phyloP scores from a whole-genome alignment of 2,113 vertebrate genomes.

The Microcebus jonahi region DNA sequence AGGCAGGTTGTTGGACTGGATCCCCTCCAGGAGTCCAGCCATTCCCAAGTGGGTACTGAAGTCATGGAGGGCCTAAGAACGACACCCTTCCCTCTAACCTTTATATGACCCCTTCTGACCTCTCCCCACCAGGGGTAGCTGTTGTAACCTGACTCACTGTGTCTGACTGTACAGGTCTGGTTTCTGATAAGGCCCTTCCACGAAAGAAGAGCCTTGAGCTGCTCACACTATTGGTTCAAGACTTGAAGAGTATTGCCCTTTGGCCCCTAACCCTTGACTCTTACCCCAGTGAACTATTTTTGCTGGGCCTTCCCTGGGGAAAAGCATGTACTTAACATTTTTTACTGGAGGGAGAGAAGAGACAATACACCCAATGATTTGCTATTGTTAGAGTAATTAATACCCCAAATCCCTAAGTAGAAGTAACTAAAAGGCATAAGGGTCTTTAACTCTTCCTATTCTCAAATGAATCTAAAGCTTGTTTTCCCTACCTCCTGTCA shows the following conservation, averaged over 20 bases:
- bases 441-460: slow-evolving; percentile 28
- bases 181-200: slow-evolving; percentile 73
- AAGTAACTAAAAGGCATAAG: background rate
- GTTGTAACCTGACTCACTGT: background rate
- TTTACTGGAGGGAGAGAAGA: slow-evolving; percentile 61
- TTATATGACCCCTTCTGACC: slow-evolving; percentile 24
- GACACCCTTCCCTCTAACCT: background rate
- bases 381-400: slow-evolving; percentile 79
- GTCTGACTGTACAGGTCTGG: slow-evolving; percentile 76
- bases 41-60: background rate
- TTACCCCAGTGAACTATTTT: slow-evolving; percentile 76
- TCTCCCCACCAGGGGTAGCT: background rate
- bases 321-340: slow-evolving; percentile 72
- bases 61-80: background rate
- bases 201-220: slow-evolving; percentile 63
- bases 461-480: slow-evolving; percentile 35
- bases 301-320: slow-evolving; percentile 68
- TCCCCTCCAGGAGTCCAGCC: background rate
- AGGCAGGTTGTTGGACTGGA: background rate
- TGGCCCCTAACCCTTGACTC: slow-evolving; percentile 76
- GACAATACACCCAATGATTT: slow-evolving; percentile 52
- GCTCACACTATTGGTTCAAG: background rate
- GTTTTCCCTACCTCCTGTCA: background rate
- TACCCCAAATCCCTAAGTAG: slow-evolving; percentile 52
- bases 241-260: slow-evolving; percentile 66